These are phyloP conservation scores for Ammodytes marinus DNA, from an alignment of 2,113 vertebrate genomes.

Conservation along the genomic window DNA sequence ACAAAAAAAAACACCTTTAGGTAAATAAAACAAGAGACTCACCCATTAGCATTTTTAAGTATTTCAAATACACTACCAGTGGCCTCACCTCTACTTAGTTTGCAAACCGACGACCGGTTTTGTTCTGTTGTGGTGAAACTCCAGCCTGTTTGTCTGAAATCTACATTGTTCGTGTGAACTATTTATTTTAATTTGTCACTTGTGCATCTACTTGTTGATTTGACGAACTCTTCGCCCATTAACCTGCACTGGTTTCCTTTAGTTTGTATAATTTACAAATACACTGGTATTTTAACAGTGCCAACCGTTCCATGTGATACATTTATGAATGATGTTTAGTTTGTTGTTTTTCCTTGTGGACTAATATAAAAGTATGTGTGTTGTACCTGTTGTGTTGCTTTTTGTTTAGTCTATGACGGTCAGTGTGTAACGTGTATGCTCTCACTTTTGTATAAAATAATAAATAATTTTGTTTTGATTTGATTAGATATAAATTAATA, in stretches of 20 bases:
- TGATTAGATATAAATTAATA: neutral
- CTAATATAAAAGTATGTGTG: neutral
- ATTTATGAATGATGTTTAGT: neutral
- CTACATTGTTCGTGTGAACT: neutral
- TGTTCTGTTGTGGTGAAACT: neutral
- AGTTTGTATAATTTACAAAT: conserved; percentile 5
- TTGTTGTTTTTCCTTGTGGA: conserved; percentile 1
- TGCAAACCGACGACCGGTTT: neutral
- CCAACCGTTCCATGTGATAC: conserved; percentile 38
- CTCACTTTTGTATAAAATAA: conserved; percentile 26
- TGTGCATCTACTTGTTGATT: neutral
- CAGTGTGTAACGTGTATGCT: neutral
- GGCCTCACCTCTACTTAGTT: neutral
- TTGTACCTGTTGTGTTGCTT: neutral
- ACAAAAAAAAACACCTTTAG: neutral
- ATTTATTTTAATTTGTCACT: neutral
- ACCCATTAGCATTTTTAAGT: neutral
- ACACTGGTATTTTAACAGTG: conserved; percentile 30
- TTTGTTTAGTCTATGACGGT: neutral
- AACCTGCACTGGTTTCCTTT: neutral
- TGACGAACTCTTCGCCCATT: neutral
- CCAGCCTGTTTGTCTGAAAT: neutral
- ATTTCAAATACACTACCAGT: neutral
- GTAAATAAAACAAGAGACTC: neutral
- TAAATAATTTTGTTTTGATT: conserved; percentile 17